phyloP scores from a whole-genome alignment of 1,140 invertebrate species.

The Panagrolaimus sp. region DNA sequence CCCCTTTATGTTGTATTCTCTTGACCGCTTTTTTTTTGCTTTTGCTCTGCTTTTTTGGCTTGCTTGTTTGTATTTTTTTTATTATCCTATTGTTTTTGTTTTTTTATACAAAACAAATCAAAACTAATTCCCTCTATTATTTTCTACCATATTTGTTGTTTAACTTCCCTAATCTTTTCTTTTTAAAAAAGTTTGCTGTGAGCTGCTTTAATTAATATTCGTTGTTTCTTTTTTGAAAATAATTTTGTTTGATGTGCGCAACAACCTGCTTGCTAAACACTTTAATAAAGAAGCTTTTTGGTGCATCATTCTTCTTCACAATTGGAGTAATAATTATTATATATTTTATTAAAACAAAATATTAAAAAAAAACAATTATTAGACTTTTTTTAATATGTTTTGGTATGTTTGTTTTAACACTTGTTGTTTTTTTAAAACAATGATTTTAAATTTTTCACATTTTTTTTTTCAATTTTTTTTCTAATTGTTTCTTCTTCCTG shows the following conservation, averaged over 20 bases:
- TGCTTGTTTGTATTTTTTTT: conserved; percentile 12
- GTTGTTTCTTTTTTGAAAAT: neutral
- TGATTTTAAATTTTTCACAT: too few relatives aligned
- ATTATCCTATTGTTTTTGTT: neutral
- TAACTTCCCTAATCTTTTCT: neutral
- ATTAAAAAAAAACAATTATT: too few relatives aligned
- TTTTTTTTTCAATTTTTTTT: too few relatives aligned
- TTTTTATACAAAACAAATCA: neutral
- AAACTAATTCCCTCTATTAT: neutral
- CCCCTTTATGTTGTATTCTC: conserved; percentile 24
- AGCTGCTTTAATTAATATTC: neutral
- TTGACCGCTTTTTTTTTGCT: conserved; percentile 8
- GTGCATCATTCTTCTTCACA: too few relatives aligned
- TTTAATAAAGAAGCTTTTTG: too few relatives aligned
- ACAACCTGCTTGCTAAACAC: too few relatives aligned
- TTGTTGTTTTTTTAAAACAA: too few relatives aligned
- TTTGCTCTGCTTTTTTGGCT: neutral
- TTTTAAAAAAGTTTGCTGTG: neutral
- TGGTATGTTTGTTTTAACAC: too few relatives aligned
- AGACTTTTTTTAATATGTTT: too few relatives aligned
- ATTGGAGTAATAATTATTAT: too few relatives aligned
- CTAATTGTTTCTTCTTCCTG: too few relatives aligned
- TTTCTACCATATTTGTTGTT: neutral
- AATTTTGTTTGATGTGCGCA: neutral
- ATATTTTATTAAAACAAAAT: too few relatives aligned